A percentile compares a stretch with the other conserved stretches of the same genome.
Conservation (phyloP, 2,797 vertebrate genomes). For the Falco naumanni region DNA sequence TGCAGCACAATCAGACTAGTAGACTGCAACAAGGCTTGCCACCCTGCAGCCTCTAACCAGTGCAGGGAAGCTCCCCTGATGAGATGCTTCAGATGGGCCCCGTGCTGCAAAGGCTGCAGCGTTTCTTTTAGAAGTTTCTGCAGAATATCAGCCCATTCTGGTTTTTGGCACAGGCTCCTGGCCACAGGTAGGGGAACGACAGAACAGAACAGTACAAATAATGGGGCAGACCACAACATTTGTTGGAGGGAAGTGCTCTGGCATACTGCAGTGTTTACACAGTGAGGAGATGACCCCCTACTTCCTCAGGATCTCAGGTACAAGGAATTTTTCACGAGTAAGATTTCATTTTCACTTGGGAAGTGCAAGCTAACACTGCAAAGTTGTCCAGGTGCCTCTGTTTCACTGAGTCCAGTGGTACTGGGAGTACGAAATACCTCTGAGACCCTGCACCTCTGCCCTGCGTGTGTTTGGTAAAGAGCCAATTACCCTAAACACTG, state of each 20-base stretch:
- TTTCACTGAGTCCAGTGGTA: neutral
- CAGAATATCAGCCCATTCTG: neutral
- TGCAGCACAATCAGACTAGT: no score
- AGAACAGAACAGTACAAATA: no score
- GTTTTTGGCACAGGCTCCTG: neutral
- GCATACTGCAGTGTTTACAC: neutral
- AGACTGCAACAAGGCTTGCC: neutral
- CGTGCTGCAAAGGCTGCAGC: neutral
- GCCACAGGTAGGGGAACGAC: neutral
- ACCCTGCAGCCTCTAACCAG: neutral
- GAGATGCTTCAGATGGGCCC: neutral
- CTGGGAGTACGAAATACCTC: neutral
- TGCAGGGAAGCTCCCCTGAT: fast-evolving
- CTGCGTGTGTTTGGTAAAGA: neutral
- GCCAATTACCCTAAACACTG: neutral
- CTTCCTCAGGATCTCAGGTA: neutral
- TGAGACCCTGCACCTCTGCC: neutral
- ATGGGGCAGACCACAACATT: neutral
- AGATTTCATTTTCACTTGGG: neutral
- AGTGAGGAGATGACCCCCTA: neutral
- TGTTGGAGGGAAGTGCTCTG: neutral
- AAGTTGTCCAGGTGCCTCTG: neutral
- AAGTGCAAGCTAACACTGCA: neutral
- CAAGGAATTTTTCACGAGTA: neutral
- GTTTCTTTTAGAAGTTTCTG: neutral